These are phyloP conservation scores for Corydoras sp. DNA, from an alignment of 2,113 vertebrate species.

Conservation along the genomic window DNA sequence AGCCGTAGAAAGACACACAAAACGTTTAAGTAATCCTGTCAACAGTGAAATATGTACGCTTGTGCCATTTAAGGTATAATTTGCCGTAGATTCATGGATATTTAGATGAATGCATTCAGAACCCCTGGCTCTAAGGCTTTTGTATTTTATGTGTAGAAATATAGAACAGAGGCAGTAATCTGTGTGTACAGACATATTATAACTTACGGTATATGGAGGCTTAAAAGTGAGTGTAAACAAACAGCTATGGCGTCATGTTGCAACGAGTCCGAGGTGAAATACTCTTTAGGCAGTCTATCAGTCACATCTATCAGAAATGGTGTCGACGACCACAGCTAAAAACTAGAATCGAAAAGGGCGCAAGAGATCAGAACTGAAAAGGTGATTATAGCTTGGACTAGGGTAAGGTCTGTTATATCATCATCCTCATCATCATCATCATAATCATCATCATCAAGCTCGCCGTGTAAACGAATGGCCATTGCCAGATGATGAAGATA, in stretches of 20 bases:
- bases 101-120: slow-evolving; percentile 34
- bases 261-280: slow-evolving; percentile 32
- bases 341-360: too few relatives aligned
- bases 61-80: slow-evolving; percentile 81
- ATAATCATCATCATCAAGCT: slow-evolving; percentile 29
- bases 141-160: slow-evolving; percentile 41
- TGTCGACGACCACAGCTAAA: slow-evolving; percentile 38
- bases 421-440: too few relatives aligned
- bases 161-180: slow-evolving; percentile 43
- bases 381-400: too few relatives aligned
- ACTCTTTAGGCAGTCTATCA: slow-evolving; percentile 40
- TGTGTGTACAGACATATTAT: slow-evolving; percentile 36
- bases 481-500: slow-evolving; percentile 24
- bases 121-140: slow-evolving; percentile 39
- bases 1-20: slow-evolving; percentile 93
- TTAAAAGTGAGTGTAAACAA: slow-evolving; percentile 45
- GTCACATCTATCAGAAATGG: slow-evolving; percentile 33
- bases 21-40: slow-evolving; percentile 80
- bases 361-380: too few relatives aligned
- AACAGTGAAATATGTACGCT: slow-evolving; percentile 79
- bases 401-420: too few relatives aligned
- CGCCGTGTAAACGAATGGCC: slow-evolving; percentile 40
- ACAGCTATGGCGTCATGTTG: slow-evolving; percentile 34
- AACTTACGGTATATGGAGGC: slow-evolving; percentile 28
- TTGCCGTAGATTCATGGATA: slow-evolving; percentile 35